A percentile compares a stretch with the other conserved stretches of the same genome.
phyloP scores from a whole-genome alignment of 2,888 invertebrate genomes.

The Ochlodes sylvanus region DNA sequence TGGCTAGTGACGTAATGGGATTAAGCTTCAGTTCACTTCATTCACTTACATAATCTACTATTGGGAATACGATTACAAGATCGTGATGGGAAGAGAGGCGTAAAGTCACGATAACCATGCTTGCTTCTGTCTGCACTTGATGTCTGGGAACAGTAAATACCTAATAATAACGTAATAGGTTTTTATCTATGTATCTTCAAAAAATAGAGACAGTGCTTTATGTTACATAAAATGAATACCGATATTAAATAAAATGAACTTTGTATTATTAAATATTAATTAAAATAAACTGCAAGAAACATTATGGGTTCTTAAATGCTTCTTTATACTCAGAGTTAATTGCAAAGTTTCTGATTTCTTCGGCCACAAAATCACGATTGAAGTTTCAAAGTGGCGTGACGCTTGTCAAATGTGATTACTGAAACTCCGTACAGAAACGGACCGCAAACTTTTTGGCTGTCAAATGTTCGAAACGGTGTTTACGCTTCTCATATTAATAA shows the following conservation, averaged over 20 bases:
- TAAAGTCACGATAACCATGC: too few species aligned
- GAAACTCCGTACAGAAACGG: conserved; percentile 27
- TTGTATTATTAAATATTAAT: too few species aligned
- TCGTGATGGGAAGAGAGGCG: too few species aligned
- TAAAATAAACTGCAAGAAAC: background rate
- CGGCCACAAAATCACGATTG: conserved; percentile 16
- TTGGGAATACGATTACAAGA: background rate
- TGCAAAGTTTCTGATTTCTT: conserved; percentile 4
- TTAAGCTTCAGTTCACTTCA: conserved; percentile 23
- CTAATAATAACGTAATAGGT: too few species aligned
- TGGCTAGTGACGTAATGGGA: conserved; percentile 15
- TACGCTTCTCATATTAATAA: conserved; percentile 25
- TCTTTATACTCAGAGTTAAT: conserved; percentile 10
- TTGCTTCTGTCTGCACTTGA: too few species aligned
- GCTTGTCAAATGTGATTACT: conserved; percentile 28
- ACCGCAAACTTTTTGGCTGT: conserved; percentile 32
- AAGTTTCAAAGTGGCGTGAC: conserved; percentile 22
- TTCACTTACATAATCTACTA: conserved; percentile 16
- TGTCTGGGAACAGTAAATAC: too few species aligned
- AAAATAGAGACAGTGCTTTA: too few species aligned
- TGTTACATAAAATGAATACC: too few species aligned
- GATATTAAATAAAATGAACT: too few species aligned
- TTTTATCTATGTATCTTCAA: too few species aligned
- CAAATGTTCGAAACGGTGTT: conserved; percentile 29
- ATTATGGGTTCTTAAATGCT: background rate